Conservation (phyloP, 2,797 vertebrate species). For the Micropoecilia bifurca region DNA sequence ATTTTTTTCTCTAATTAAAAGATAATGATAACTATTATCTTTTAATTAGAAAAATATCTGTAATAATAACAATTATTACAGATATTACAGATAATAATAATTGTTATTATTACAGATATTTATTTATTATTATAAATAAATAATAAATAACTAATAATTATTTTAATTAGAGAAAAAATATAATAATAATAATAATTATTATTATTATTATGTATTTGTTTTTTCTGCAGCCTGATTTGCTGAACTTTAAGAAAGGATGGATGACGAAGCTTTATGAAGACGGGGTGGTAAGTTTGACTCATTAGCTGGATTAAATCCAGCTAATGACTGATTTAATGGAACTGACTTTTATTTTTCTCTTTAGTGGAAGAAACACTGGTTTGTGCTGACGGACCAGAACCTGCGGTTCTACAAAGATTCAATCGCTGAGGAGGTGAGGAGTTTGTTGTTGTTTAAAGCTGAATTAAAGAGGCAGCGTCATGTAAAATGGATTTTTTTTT, state of each 20-base stretch:
- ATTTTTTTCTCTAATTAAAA: too few relatives aligned
- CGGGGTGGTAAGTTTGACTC: slow-evolving; percentile 85
- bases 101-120: neutral
- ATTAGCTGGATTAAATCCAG: slow-evolving; percentile 1
- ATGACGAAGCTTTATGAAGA: slow-evolving; percentile 98
- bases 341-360: slow-evolving; percentile 2
- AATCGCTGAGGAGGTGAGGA: slow-evolving; percentile 91
- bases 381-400: slow-evolving; percentile 96
- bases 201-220: slow-evolving; percentile 18
- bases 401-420: slow-evolving; percentile 96
- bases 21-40: too few relatives aligned
- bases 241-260: slow-evolving; percentile 99
- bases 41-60: too few relatives aligned
- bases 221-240: slow-evolving; percentile 88
- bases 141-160: too few relatives aligned
- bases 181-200: neutral
- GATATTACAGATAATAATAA: neutral
- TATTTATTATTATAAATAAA: too few relatives aligned
- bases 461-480: neutral
- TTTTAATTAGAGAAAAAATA: too few relatives aligned
- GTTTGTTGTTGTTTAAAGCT: neutral
- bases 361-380: slow-evolving; percentile 99
- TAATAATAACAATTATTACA: too few relatives aligned
- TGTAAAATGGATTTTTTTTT: too few relatives aligned
- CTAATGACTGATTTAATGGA: slow-evolving; percentile 4